A percentile compares a stretch with the other conserved stretches of the same genome.
Evolutionary conservation across 2,797 vertebrate species (phyloP).

Genomic region (Channa striata): DNA sequence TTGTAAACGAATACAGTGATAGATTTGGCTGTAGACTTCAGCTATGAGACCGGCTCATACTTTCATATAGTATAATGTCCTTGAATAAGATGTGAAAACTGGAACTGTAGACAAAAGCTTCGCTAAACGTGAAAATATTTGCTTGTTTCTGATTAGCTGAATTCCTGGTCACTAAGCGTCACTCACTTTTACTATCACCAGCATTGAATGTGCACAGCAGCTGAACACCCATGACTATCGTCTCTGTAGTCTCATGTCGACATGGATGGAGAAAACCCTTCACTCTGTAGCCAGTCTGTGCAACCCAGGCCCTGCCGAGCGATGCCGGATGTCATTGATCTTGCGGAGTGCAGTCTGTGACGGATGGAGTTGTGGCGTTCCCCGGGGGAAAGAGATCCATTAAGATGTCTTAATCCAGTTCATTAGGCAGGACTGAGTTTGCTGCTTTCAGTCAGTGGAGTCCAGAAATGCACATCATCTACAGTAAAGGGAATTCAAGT

Average conservation of each 20-base stretch:
- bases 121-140: no score
- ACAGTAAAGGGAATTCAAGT: not conserved
- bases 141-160: no score
- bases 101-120: no score
- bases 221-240: not conserved
- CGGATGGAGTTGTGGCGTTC: constrained; percentile 26
- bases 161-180: no score
- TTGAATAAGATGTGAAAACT: no score
- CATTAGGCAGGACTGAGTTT: constrained; percentile 48
- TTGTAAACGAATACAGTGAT: not conserved
- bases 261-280: constrained; percentile 4
- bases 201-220: not conserved
- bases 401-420: constrained; percentile 54
- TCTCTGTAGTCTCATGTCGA: not conserved
- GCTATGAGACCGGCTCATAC: no score
- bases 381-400: constrained; percentile 50
- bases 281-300: not conserved
- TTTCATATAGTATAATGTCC: no score
- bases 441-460: constrained; percentile 12
- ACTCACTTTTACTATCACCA: no score
- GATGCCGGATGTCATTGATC: constrained; percentile 45
- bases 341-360: constrained; percentile 23
- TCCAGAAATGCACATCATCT: not conserved
- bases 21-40: no score
- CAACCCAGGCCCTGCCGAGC: not conserved